Base-by-base conservation (phyloP, 2,113 vertebrate genomes). In the Capreolus pygargus region DNA sequence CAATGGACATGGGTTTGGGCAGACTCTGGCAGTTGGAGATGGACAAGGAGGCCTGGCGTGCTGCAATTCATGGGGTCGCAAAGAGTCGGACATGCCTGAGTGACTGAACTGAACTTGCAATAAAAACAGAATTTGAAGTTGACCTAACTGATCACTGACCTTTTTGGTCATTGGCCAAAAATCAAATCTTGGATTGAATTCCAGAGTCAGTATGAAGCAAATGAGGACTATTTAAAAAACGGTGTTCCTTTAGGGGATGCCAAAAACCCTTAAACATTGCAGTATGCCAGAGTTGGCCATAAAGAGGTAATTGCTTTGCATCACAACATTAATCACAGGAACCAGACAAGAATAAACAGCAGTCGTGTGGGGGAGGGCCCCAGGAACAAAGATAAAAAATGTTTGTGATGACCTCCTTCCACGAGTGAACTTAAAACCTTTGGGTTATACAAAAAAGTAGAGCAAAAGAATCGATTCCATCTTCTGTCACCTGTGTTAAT, bases 171-270 rank as follows among this genome's bases (percentile, higher is more conserved):
- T n/a, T 96, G 91, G 64, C 79, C 94, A 94, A 95, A 95, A 94
- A 60, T 45, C 27, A 89, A 74, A 50, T 93, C 87, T 93, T 86
- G 58, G 78, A 60, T 52, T 82, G 67, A 74, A 94, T 96, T 95
- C 89, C 94, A 97, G 60, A 97, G 97, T 95, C 67, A 88, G 86
- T 45, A 79, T 36, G 58, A 94, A 96, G 95, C 82, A 98, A 89
- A 93, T 88, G 45, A 94, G 83, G 78, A 92, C 86, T 97, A 61
- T 90, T 94, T 93, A n/a, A 50, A 95, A 97, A 89, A 61, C 39
- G 23, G 6, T 91, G 33, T 89, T 96, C 50, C 85, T 92, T 95
- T 61, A 1, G 95, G 30, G 87, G 57, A 96, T 79, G 81, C 67
- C 93, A 33, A 30, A 96, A 97, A 85, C 85, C 58, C 10, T 91